Evolutionary conservation across 2,797 vertebrate genomes (phyloP).

Genomic region (Rhinophrynus dorsalis): DNA sequence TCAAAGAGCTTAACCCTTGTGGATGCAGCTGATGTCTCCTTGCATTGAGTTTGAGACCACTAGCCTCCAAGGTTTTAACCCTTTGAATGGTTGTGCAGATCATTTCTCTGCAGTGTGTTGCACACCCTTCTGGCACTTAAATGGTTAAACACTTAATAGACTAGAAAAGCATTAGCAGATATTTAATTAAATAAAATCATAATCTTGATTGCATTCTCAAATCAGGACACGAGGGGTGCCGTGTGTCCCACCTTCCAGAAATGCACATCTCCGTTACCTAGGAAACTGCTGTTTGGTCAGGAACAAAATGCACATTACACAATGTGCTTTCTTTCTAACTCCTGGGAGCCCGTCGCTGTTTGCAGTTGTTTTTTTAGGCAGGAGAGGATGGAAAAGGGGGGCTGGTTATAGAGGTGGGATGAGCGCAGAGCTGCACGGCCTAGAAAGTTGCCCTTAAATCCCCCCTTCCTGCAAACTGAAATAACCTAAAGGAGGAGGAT

Average conservation of each 20-base stretch:
- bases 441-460: too few relatives aligned
- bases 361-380: not conserved
- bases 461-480: too few relatives aligned
- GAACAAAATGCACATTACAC: constrained; percentile 7
- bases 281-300: constrained; percentile 25
- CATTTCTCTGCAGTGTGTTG: too few relatives aligned
- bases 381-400: constrained; percentile 12
- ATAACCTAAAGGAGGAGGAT: too few relatives aligned
- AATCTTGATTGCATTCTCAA: not conserved
- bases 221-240: constrained; percentile 6
- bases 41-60: too few relatives aligned
- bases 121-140: too few relatives aligned
- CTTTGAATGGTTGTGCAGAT: too few relatives aligned
- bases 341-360: not conserved
- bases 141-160: too few relatives aligned
- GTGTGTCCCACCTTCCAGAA: constrained; percentile 3
- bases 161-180: too few relatives aligned
- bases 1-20: too few relatives aligned
- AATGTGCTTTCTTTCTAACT: not conserved
- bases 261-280: constrained; percentile 13
- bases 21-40: too few relatives aligned
- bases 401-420: not conserved
- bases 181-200: not conserved
- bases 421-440: not conserved
- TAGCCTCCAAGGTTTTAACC: too few relatives aligned